A percentile compares a stretch with the other conserved stretches of the same genome.
These are phyloP conservation scores for Magallana gigas DNA, from an alignment of 1,140 invertebrate genomes.

Conservation along the genomic window DNA sequence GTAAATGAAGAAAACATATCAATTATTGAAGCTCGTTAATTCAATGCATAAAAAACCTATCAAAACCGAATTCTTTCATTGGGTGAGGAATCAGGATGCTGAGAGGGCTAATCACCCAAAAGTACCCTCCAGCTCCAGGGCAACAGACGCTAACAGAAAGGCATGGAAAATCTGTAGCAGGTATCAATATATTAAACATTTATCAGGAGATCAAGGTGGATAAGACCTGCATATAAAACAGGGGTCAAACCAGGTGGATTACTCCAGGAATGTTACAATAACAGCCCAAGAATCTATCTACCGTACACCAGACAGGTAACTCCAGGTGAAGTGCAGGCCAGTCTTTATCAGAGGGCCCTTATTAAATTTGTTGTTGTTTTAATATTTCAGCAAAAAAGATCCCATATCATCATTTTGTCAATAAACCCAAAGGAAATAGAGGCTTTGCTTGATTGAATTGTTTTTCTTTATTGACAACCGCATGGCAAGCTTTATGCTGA, in stretches of 20 bases:
- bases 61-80: background rate
- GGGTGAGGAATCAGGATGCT: background rate
- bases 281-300: background rate
- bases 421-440: conserved; percentile 2
- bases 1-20: background rate
- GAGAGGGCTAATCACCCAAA: background rate
- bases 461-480: conserved; percentile 16
- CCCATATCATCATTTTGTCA: conserved; percentile 7
- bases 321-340: background rate
- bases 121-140: background rate
- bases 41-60: background rate
- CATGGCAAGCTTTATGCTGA: background rate
- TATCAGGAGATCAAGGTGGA: conserved; percentile 8
- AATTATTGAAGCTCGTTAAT: background rate
- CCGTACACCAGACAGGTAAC: background rate
- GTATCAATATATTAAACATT: conserved; percentile 32
- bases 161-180: background rate
- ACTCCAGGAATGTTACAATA: conserved; percentile 14
- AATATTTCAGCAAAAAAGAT: conserved; percentile 8
- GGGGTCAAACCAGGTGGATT: conserved; percentile 16
- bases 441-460: conserved; percentile 15
- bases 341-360: background rate
- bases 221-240: background rate
- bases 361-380: conserved; percentile 34
- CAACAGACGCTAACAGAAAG: background rate